Evolutionary conservation across 2,113 vertebrate species (phyloP).

Genomic region (Mus pahari): DNA sequence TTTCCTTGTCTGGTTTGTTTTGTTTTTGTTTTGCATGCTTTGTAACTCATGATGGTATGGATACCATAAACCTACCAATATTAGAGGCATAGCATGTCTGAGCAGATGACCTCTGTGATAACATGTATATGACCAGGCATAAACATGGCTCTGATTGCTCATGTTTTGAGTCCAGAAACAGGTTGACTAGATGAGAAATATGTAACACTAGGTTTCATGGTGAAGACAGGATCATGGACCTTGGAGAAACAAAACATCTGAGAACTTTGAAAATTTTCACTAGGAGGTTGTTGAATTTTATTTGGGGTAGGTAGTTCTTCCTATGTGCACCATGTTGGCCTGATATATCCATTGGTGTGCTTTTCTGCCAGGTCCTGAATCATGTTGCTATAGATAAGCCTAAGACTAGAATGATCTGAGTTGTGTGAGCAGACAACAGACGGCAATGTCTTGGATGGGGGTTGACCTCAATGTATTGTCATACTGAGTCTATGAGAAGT

Average conservation of each 20-base stretch:
- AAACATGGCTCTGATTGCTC: not conserved
- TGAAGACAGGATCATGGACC: not conserved
- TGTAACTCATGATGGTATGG: too few species aligned
- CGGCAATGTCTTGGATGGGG: not conserved
- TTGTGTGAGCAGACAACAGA: not conserved
- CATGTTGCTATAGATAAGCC: not conserved
- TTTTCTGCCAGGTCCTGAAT: not conserved
- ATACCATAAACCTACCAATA: not conserved
- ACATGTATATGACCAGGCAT: not conserved
- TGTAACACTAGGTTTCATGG: not conserved
- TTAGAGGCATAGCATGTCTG: not conserved
- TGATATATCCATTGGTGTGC: not conserved
- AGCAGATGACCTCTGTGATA: not conserved
- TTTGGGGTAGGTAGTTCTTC: not conserved
- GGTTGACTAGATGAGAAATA: not conserved
- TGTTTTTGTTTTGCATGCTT: too few species aligned
- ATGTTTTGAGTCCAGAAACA: not conserved
- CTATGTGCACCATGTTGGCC: not conserved
- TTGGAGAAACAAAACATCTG: not conserved
- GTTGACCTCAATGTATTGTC: not conserved
- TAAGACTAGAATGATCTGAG: not conserved
- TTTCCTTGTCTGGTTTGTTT: too few species aligned
- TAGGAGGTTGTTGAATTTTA: not conserved
- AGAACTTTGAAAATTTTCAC: not conserved
- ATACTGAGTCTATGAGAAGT: not conserved